Conservation (phyloP, 2,113 vertebrate genomes). For the Ochotona curzoniae region DNA sequence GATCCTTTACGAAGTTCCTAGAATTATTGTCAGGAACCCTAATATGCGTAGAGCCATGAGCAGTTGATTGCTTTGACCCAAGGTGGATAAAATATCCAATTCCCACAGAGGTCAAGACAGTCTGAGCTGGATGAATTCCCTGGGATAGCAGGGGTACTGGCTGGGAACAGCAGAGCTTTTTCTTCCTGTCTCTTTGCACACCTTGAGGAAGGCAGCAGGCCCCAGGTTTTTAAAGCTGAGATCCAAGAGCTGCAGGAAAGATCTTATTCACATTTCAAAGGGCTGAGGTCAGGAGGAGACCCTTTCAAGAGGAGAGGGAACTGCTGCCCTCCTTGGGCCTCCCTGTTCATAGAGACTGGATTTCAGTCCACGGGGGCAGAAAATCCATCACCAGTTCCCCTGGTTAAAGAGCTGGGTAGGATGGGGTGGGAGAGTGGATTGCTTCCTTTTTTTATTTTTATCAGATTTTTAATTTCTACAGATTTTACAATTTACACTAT, state of each 20-base stretch:
- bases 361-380: neutral
- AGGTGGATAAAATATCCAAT: neutral
- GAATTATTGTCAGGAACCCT: too few relatives aligned
- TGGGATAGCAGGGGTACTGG: neutral
- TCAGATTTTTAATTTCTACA: too few relatives aligned
- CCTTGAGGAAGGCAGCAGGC: neutral
- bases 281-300: neutral
- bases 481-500: too few relatives aligned
- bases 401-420: neutral
- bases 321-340: neutral
- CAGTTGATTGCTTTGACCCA: neutral
- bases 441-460: too few relatives aligned
- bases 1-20: too few relatives aligned
- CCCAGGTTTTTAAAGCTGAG: neutral
- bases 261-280: neutral
- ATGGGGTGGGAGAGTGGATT: too few relatives aligned
- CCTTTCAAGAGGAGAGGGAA: neutral
- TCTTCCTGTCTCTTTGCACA: neutral
- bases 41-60: too few relatives aligned
- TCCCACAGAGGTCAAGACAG: neutral
- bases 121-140: neutral
- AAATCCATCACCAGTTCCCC: neutral
- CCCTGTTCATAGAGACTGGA: neutral
- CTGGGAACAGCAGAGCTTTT: neutral
- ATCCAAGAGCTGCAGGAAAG: neutral